Evolutionary conservation across 2,888 invertebrate species (phyloP), one percentile per base, ranked within the genome.

Genomic region (Mesopsocus fuscifrons): DNA sequence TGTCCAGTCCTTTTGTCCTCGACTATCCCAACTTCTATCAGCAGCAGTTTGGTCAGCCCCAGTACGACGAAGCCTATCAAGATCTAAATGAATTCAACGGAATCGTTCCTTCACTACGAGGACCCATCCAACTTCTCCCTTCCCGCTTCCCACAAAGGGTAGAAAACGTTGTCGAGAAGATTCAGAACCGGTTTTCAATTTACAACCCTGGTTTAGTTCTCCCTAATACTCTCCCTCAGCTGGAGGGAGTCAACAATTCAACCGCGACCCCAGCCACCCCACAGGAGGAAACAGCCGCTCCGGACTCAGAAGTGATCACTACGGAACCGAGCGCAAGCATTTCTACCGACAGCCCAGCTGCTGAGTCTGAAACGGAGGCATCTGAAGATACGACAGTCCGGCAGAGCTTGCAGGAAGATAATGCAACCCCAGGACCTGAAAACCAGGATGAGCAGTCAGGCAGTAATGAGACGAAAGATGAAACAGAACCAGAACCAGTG

Each of bases 101-200:
- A 38, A 17, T 38, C 4, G n/a, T n/a, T n/a, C 9, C 21, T 13
- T 5, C 9, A 6, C 5, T 38, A 15, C 17, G 21, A 15, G 38
- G 13, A 13, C 38, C 38, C 3, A 38, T 38, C 8, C 38, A 38
- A 38, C 15, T 38, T 20, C 15, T 38, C 20, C 38, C 38, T 17
- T 38, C 38, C 5, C 6, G 20, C n/a, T 38, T 38, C 20, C 38
- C 38, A 38, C 16, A 13, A 5, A 15, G 17, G 5, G 21, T 38
- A 5, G 38, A 38, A 20, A 5, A 5, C 3, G 3, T 38, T 4
- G 21, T 38, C 11, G 38, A 38, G 20, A 38, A 20, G 11, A 38
- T 38, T 20, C 38, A 38, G 38, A 38, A 38, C 20, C 20, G 20
- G n/a, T 38, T 38, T 20, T 38, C 38, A 3, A 20, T 21, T 11